These are phyloP conservation scores for Acrossocheilus wenchowensis DNA, from an alignment of 2,797 vertebrate genomes.

Conservation along the genomic window DNA sequence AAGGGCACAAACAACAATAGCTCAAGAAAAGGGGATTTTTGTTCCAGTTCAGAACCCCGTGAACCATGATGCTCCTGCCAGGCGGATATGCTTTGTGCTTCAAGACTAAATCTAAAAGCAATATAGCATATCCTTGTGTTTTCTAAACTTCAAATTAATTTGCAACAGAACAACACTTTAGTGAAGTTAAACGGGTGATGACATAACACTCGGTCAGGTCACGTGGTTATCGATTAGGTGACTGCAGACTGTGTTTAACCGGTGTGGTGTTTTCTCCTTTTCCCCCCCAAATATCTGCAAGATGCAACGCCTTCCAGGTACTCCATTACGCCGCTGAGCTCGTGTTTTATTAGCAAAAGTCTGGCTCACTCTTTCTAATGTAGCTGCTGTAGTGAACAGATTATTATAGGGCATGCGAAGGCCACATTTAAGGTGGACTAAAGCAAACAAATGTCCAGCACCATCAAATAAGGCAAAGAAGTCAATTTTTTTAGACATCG, in stretches of 20 bases:
- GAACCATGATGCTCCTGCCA: conserved; percentile 28
- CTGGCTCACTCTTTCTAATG: conserved; percentile 10
- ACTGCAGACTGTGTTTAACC: not conserved
- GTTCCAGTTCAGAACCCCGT: conserved; percentile 39
- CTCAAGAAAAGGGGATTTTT: conserved; percentile 45
- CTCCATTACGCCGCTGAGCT: not conserved
- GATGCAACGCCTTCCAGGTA: not conserved
- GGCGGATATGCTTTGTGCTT: conserved; percentile 15
- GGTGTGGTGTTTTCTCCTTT: not conserved
- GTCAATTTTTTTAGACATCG: too few species aligned
- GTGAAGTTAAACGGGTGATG: not conserved
- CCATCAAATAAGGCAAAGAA: not conserved
- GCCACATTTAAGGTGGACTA: not conserved
- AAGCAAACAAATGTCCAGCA: not conserved
- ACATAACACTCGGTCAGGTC: not conserved
- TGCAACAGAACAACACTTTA: not conserved
- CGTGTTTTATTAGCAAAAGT: not conserved
- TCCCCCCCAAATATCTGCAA: not conserved
- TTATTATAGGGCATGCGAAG: not conserved
- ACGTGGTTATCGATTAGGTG: not conserved
- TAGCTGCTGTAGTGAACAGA: not conserved
- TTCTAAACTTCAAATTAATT: not conserved
- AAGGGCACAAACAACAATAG: conserved; percentile 51
- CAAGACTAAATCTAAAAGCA: conserved; percentile 41
- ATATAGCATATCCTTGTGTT: conserved; percentile 15